Evolutionary conservation across 2,888 invertebrate genomes (phyloP), one percentile per base, ranked within the genome.

Genomic region (Latrodectus hesperus): DNA sequence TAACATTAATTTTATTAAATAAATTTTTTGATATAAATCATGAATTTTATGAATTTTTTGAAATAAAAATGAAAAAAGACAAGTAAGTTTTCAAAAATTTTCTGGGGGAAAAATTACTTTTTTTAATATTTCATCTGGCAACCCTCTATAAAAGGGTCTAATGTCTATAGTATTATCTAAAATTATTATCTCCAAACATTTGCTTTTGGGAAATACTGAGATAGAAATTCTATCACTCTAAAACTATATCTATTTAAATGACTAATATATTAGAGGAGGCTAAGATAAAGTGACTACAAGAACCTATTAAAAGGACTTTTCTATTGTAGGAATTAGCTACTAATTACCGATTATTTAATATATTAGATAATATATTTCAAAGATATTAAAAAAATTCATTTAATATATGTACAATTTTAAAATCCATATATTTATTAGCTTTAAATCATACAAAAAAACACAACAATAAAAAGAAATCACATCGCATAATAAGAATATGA

Each of bases 401-500:
- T 38, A 38, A 38, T 3, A 38, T 38, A 38, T 38, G 38, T 6
- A 38, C 38, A 38, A 38, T 6, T 38, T 38, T 38, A 38, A 38
- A 38, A 38, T 38, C 2, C 38, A 38, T 6, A 38, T 38, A 38
- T 38, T 38, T 38, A 38, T 38, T 6, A 38, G 38, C 6, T 38
- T 38, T 38, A 38, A 38, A 38, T 38, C 38, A 38, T 38, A 38
- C 38, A 38, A 38, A 38, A 38, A 6, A 38, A 38, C 38, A 65
- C 67, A 77, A 38, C 51, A 72, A 78, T 49, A 67, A 75, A 55
- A 74, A 73, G 68, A 12, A 83, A 74, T 68, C 6, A 68, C 83
- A 88, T 83, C 83, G 67, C 88, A 88, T 77, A 87, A 88, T 51
- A 76, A 87, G 71, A 88, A 88, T 88, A 79, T 87, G 82, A 88